Conservation (phyloP, 1,140 invertebrate species). For the Hylaeus volcanicus region DNA sequence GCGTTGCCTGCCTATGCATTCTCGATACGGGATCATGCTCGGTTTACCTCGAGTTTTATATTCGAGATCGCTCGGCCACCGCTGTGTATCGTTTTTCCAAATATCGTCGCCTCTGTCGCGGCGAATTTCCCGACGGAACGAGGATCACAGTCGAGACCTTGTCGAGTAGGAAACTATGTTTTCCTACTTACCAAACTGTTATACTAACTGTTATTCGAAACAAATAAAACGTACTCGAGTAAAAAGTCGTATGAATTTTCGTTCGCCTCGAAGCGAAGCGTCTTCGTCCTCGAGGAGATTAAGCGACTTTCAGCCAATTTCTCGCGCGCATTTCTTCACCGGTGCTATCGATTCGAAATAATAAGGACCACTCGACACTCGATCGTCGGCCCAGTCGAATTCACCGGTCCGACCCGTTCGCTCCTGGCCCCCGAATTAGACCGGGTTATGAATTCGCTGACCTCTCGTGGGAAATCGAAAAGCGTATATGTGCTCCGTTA, state of each 20-base stretch:
- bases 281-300: no score
- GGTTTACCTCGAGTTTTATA: background rate
- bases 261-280: no score
- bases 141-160: no score
- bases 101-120: no score
- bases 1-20: slow-evolving; percentile 6
- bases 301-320: background rate
- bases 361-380: background rate
- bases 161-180: no score
- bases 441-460: slow-evolving; percentile 52
- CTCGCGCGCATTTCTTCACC: background rate
- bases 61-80: background rate
- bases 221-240: no score
- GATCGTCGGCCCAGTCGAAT: background rate
- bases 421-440: slow-evolving; percentile 12
- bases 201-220: no score
- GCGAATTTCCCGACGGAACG: no score
- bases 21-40: slow-evolving; percentile 34
- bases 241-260: no score
- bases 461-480: slow-evolving; percentile 48
- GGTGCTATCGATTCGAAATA: background rate
- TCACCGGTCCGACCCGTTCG: background rate
- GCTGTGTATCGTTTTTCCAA: background rate
- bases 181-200: no score
- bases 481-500: slow-evolving; percentile 10